A percentile compares a stretch with the other conserved stretches of the same genome.
phyloP scores from a whole-genome alignment of 2,888 invertebrate genomes.

The Crocallis elinguaria region DNA sequence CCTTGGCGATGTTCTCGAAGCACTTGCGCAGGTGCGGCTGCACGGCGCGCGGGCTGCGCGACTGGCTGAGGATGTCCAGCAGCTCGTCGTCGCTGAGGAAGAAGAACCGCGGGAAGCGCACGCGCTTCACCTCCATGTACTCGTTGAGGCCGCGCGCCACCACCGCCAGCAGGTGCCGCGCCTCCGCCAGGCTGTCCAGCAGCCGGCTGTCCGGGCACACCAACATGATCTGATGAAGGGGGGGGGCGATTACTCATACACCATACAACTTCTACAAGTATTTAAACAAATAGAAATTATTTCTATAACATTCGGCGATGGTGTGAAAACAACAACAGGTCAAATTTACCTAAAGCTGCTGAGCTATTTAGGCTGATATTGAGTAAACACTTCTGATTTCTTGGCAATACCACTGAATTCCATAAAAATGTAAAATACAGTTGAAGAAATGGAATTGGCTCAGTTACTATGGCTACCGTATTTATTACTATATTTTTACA shows the following conservation, averaged over 20 bases:
- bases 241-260: neutral
- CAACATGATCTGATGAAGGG: conserved; percentile 83
- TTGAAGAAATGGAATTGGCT: no score
- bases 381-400: no score
- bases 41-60: conserved; percentile 90
- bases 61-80: conserved; percentile 91
- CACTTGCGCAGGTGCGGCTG: conserved; percentile 94
- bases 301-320: no score
- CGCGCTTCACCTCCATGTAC: conserved; percentile 91
- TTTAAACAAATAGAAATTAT: no score
- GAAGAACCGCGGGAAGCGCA: conserved; percentile 90
- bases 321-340: no score
- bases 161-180: conserved; percentile 88
- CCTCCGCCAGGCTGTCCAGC: conserved; percentile 88
- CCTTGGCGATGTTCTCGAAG: conserved; percentile 91
- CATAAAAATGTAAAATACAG: no score
- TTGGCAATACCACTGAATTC: no score
- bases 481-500: no score
- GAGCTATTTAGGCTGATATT: no score
- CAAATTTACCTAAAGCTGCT: no score
- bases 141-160: conserved; percentile 91
- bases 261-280: no score
- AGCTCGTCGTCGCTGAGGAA: conserved; percentile 94
- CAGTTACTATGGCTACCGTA: no score
- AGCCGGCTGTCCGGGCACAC: conserved; percentile 87